Conservation (phyloP, 2,797 vertebrate species). For the Gambelia wislizenii region DNA sequence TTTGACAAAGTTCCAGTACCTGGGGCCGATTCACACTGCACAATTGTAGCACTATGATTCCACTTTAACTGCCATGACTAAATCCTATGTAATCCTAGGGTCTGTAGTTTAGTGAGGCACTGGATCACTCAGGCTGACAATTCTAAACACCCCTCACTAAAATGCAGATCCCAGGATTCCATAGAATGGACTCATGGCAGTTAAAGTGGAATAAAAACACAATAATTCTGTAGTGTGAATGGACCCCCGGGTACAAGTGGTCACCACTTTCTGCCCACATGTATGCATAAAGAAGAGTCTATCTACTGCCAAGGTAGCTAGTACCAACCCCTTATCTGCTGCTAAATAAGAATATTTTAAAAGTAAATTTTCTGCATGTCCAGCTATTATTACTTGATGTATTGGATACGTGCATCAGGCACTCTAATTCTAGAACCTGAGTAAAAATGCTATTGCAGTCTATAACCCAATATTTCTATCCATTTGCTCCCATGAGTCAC, state of each 20-base stretch:
- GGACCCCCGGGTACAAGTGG: too few relatives aligned
- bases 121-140: background rate
- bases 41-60: too few relatives aligned
- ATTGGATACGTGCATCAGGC: too few relatives aligned
- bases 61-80: too few relatives aligned
- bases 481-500: background rate
- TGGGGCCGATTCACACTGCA: background rate
- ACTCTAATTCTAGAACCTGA: background rate
- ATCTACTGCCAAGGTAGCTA: too few relatives aligned
- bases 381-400: background rate
- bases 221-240: too few relatives aligned
- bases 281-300: background rate
- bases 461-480: background rate
- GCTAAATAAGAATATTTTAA: background rate
- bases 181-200: too few relatives aligned
- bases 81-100: too few relatives aligned
- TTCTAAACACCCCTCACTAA: too few relatives aligned
- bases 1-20: background rate
- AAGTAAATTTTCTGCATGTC: background rate
- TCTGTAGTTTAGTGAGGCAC: too few relatives aligned
- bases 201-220: too few relatives aligned
- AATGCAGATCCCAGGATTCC: too few relatives aligned
- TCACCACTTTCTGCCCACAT: background rate
- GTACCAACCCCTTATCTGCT: background rate
- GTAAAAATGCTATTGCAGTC: background rate